Conservation (phyloP, 2,888 invertebrate species). For the Heliconius hortense region DNA sequence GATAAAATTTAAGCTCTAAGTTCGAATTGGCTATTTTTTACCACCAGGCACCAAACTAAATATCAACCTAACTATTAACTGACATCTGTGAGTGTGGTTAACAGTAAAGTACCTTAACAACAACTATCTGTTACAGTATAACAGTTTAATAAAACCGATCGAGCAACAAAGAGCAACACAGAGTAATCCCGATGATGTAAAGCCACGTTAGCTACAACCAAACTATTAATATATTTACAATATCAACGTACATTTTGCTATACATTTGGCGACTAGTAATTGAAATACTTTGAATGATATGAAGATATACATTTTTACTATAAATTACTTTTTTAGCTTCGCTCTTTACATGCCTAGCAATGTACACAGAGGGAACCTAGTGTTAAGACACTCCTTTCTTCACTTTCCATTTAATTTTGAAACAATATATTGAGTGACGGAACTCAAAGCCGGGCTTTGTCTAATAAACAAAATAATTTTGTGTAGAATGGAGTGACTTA, state of each 20-base stretch:
- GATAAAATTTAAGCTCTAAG: too few species aligned
- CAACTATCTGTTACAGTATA: not conserved
- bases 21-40: too few species aligned
- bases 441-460: too few species aligned
- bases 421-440: too few species aligned
- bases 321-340: not conserved
- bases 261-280: not conserved
- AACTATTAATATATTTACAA: constrained; percentile 9
- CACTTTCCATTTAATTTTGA: too few species aligned
- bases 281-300: not conserved
- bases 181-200: not conserved
- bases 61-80: too few species aligned
- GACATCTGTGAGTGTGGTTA: not conserved
- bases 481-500: too few species aligned
- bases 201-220: not conserved
- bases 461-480: too few species aligned
- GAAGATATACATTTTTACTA: not conserved
- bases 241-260: not conserved
- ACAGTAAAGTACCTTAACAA: not conserved
- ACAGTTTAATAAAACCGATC: not conserved
- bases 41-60: too few species aligned
- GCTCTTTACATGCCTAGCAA: not conserved
- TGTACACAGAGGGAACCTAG: not conserved
- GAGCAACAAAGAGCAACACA: not conserved
- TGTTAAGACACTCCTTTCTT: not conserved